Percentiles rank a stretch among this genome's conserved stretches.
Evolutionary conservation across 2,113 vertebrate species (phyloP).

Genomic region (Coregonus clupeaformis): DNA sequence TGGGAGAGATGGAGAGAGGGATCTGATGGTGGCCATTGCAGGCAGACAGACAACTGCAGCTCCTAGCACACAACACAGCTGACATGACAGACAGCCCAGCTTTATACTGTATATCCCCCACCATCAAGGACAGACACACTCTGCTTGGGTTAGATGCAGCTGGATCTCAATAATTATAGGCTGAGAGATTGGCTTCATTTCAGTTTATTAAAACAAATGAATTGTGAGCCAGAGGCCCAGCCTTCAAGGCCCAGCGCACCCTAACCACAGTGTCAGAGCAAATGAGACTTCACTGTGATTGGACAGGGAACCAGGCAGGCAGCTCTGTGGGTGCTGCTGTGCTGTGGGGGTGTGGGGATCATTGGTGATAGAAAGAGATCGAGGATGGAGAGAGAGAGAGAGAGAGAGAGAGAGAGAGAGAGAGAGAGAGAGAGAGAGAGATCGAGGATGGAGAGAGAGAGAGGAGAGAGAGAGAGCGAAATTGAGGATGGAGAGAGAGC

Average conservation of each 20-base stretch:
- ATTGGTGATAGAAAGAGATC: no score
- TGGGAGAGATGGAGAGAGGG: no score
- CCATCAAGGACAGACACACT: not conserved
- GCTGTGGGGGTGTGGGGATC: not conserved
- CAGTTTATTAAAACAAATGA: conserved; percentile 2
- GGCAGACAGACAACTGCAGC: not conserved
- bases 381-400: not conserved
- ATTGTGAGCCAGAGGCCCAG: not conserved
- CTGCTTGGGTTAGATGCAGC: not conserved
- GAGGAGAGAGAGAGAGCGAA: not conserved
- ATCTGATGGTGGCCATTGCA: no score
- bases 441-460: conserved; percentile 24
- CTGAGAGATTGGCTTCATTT: not conserved
- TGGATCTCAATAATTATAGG: not conserved
- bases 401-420: not conserved
- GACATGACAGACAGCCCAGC: not conserved
- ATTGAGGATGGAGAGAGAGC: conserved; percentile 21
- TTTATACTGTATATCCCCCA: not conserved
- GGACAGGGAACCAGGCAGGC: not conserved
- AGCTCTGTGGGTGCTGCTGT: not conserved
- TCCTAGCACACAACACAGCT: not conserved
- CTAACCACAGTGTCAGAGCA: not conserved
- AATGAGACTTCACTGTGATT: not conserved
- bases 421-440: not conserved
- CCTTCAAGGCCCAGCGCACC: not conserved